These are phyloP conservation scores for Leucophenga varia DNA, from an alignment of 1,140 invertebrate genomes.

Conservation along the genomic window DNA sequence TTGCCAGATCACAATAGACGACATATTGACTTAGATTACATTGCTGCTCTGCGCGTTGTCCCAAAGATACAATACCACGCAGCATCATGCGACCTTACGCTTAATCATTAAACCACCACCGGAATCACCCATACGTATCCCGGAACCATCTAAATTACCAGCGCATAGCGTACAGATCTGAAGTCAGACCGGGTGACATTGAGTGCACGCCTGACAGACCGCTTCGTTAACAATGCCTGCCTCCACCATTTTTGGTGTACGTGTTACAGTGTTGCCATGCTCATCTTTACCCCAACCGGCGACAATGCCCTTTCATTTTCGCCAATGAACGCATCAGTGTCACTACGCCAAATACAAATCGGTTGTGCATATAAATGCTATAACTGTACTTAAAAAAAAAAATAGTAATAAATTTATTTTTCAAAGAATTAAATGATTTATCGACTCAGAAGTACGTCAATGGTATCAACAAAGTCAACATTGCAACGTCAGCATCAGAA, in stretches of 20 bases:
- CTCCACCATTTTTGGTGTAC: constrained; percentile 57
- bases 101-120: constrained; percentile 51
- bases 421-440: not conserved
- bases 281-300: constrained; percentile 48
- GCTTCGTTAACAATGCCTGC: constrained; percentile 61
- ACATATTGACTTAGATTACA: constrained; percentile 48
- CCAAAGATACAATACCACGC: constrained; percentile 44
- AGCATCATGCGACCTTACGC: constrained; percentile 39
- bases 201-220: constrained; percentile 57
- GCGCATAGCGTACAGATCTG: constrained; percentile 51
- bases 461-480: constrained; percentile 40
- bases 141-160: constrained; percentile 44
- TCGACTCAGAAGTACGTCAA: constrained; percentile 18
- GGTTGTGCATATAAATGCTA: constrained; percentile 12
- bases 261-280: constrained; percentile 19
- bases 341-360: constrained; percentile 19
- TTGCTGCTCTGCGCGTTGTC: constrained; percentile 11
- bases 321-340: constrained; percentile 2
- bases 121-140: constrained; percentile 53
- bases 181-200: constrained; percentile 23
- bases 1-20: constrained; percentile 45
- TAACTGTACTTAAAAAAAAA: constrained; percentile 9
- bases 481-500: constrained; percentile 59
- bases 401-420: no score
- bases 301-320: constrained; percentile 23